Conservation (phyloP, 2,888 invertebrate species). For the Furcula furcula region DNA sequence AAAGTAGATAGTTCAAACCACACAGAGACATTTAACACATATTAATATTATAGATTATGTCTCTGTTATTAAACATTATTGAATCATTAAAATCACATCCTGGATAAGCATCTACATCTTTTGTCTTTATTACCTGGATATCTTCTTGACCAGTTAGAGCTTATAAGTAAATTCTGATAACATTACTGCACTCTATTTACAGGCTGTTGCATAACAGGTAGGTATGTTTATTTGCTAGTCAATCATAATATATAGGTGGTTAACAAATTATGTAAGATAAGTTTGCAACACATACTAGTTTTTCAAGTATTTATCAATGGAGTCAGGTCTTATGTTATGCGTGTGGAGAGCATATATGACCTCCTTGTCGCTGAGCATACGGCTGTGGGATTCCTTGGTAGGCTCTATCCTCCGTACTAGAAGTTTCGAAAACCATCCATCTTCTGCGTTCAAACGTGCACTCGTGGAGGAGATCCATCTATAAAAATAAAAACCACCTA, state of each 20-base stretch:
- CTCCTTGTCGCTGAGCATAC: slow-evolving; percentile 98
- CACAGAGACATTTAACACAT: too few species aligned
- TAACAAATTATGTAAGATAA: slow-evolving; percentile 25
- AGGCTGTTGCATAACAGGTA: slow-evolving; percentile 66
- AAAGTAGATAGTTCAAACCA: too few species aligned
- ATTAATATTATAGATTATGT: too few species aligned
- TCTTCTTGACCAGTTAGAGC: too few species aligned
- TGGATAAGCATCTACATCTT: too few species aligned
- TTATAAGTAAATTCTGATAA: too few species aligned
- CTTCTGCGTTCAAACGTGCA: slow-evolving; percentile 70
- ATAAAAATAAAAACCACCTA: slow-evolving; percentile 54
- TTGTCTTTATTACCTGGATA: too few species aligned
- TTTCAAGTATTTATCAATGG: slow-evolving; percentile 90
- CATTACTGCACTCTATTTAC: slow-evolving; percentile 53
- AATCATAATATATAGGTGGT: slow-evolving; percentile 24
- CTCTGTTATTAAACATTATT: too few species aligned
- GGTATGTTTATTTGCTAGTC: slow-evolving; percentile 28
- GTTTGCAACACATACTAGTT: slow-evolving; percentile 89
- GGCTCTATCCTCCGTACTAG: slow-evolving; percentile 95
- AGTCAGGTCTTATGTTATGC: slow-evolving; percentile 96
- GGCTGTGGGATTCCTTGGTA: slow-evolving; percentile 97
- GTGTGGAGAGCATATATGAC: slow-evolving; percentile 97
- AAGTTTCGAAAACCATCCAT: slow-evolving; percentile 94
- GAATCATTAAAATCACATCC: too few species aligned
- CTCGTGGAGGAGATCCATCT: slow-evolving; percentile 68